phyloP scores from a whole-genome alignment of 2,797 vertebrate genomes.

The Aeoliscus strigatus region DNA sequence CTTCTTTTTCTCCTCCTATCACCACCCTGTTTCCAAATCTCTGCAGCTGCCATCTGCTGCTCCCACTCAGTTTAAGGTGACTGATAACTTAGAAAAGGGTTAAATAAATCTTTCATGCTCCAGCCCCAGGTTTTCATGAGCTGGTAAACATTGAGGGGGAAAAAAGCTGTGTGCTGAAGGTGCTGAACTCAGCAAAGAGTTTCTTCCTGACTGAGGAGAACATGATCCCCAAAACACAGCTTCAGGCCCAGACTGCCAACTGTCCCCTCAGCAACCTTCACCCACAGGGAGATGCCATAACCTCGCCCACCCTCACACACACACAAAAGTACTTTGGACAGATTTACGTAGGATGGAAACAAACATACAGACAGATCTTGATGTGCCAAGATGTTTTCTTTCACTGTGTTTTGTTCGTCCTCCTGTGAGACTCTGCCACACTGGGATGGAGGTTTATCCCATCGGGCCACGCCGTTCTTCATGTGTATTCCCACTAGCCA shows the following conservation, averaged over 20 bases:
- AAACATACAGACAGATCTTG: background rate
- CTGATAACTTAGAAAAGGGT: constrained; percentile 1
- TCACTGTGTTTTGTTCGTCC: constrained; percentile 20
- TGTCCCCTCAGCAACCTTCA: constrained; percentile 39
- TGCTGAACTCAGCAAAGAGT: constrained; percentile 55
- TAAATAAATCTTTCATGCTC: constrained; percentile 8
- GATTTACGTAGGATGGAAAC: too few relatives aligned
- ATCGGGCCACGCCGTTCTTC: background rate
- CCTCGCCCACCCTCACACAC: constrained; percentile 10
- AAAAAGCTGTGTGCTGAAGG: constrained; percentile 8
- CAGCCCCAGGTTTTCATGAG: constrained; percentile 43
- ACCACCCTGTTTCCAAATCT: too few relatives aligned
- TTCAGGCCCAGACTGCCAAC: constrained; percentile 47
- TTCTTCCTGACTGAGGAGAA: constrained; percentile 67
- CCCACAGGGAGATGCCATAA: constrained; percentile 20
- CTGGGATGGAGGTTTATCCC: constrained; percentile 16
- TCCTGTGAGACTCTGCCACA: constrained; percentile 9
- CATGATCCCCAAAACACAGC: constrained; percentile 52
- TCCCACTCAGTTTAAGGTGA: too few relatives aligned
- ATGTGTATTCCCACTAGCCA: too few relatives aligned
- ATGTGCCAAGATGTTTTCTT: constrained; percentile 9
- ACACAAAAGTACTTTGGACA: too few relatives aligned
- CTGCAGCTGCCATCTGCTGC: too few relatives aligned
- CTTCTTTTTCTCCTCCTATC: too few relatives aligned
- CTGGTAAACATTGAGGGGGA: constrained; percentile 31